Percentiles rank a stretch among this genome's conserved stretches.
Evolutionary conservation across 1,140 invertebrate species (phyloP).

Genomic region (Pogonus chalceus): DNA sequence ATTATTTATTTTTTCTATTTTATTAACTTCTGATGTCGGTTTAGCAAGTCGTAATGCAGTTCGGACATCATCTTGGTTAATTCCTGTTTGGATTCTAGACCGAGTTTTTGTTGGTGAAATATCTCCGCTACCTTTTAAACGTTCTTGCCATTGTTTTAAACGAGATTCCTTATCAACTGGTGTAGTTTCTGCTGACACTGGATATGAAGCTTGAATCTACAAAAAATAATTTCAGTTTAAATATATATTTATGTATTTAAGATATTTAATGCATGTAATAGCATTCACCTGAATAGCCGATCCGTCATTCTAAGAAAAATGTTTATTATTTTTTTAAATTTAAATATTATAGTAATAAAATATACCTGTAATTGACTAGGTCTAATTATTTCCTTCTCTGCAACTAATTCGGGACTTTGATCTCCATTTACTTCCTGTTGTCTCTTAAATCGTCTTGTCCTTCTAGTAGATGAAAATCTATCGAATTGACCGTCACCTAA

Average conservation of each 20-base stretch:
- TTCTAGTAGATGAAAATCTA: constrained; percentile 65
- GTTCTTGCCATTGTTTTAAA: constrained; percentile 52
- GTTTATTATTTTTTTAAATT: no score
- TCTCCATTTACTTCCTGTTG: constrained; percentile 52
- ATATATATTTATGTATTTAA: no score
- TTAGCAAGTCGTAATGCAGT: constrained; percentile 48
- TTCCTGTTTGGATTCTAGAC: constrained; percentile 44
- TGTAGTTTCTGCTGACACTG: constrained; percentile 18
- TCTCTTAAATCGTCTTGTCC: constrained; percentile 73
- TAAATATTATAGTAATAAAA: no score
- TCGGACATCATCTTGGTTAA: constrained; percentile 52
- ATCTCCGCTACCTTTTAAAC: constrained; percentile 36
- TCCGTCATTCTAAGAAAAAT: no score
- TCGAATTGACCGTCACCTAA: constrained; percentile 73
- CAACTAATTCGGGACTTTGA: constrained; percentile 37
- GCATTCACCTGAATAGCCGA: no score
- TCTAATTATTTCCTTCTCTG: constrained; percentile 41
- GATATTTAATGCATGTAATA: no score
- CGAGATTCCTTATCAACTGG: constrained; percentile 49
- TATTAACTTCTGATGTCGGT: constrained; percentile 20
- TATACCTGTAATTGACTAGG: constrained; percentile 33
- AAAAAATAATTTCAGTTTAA: not conserved
- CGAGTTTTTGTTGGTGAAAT: constrained; percentile 17
- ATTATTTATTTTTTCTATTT: constrained; percentile 9
- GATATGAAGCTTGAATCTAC: constrained; percentile 18